Evolutionary conservation across 2,797 vertebrate genomes (phyloP), one percentile per base, ranked within the genome.

Genomic region (Xiphophorus birchmanni): DNA sequence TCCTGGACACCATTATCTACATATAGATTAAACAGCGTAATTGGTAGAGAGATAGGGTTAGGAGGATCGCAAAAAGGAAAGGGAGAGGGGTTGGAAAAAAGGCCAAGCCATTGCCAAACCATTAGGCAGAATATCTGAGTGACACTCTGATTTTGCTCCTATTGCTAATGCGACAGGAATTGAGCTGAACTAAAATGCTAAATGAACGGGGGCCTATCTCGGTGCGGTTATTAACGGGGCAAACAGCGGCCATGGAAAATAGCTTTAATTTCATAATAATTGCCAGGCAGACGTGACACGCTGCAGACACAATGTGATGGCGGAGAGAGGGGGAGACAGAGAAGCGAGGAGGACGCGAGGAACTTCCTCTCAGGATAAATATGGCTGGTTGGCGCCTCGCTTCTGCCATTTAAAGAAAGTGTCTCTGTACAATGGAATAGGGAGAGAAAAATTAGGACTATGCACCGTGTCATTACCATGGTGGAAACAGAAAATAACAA

Each of bases 1-100:
- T 97, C 96, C 91, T 94, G 95, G 96, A 95, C 96, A 90, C 96
- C 96, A 96, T 96, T 97, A 98, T 99, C 97, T 99, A 97, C 97
- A 98, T 98, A 97, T 97, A 99, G 98, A 98, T 98, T 98, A 98
- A 97, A 97, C 97, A 96, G 95, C 94, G 95, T 98, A 98, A 98
- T 97, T 97, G 97, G 97, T 95, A 96, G 93, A 94, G 95, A 95
- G 96, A 97, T 96, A 94, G 96, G 97, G 97, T 97, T 97, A 97
- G 95, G 94, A 96, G 96, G 97, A 97, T 91, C 83, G 88, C 73
- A 93, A 93, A 95, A 94, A 93, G 94, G 90, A 95, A 87, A 93
- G 93, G 94, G 95, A 94, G 93, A 74, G 78, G 84, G 90, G 80
- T 83, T 76, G 80, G 82, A 89, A 83, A 85, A 91, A 87, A 91